Conservation (phyloP, 2,888 invertebrate genomes). For the Resseliella maxima region DNA sequence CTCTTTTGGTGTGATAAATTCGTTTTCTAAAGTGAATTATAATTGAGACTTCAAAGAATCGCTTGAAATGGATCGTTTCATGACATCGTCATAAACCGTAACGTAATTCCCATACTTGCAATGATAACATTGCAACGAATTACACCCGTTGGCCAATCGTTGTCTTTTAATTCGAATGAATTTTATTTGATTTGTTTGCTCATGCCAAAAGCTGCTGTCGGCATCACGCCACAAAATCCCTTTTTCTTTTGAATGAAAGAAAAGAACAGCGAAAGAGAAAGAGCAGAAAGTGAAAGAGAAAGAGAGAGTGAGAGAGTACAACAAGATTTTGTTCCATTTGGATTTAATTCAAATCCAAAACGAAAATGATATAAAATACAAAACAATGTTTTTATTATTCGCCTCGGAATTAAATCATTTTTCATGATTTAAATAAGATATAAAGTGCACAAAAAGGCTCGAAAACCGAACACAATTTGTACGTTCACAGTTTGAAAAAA, state of each 20-base stretch:
- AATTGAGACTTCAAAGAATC: constrained; percentile 42
- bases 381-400: not conserved
- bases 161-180: constrained; percentile 53
- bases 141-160: not conserved
- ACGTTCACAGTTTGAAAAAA: not conserved
- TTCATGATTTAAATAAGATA: constrained; percentile 45
- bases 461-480: not conserved
- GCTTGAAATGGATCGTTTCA: constrained; percentile 20
- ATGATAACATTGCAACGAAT: not conserved
- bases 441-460: constrained; percentile 1
- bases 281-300: too few relatives aligned
- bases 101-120: not conserved
- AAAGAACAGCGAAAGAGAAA: not conserved
- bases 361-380: not conserved
- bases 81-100: constrained; percentile 33
- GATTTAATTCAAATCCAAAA: not conserved
- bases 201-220: constrained; percentile 32
- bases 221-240: constrained; percentile 39
- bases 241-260: not conserved
- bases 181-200: constrained; percentile 45
- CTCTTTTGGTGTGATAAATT: not conserved
- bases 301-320: too few relatives aligned
- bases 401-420: constrained; percentile 48
- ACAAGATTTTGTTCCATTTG: too few relatives aligned
- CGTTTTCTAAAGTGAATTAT: constrained; percentile 18